phyloP scores from a whole-genome alignment of 2,888 invertebrate species.

The Polia nebulosa region DNA sequence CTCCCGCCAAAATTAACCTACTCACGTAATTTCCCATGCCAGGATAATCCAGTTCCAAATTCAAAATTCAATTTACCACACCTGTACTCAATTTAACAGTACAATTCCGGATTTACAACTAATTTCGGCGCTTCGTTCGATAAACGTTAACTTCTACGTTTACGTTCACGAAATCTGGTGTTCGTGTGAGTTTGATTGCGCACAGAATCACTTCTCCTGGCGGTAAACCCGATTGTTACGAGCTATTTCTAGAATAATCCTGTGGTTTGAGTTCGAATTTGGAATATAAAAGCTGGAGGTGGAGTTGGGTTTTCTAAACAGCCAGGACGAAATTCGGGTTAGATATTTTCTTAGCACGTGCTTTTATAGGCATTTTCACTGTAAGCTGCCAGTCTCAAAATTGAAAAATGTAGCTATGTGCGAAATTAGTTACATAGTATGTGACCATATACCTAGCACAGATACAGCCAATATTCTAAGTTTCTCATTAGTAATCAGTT shows the following conservation, averaged over 20 bases:
- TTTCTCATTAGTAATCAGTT: no score
- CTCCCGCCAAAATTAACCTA: constrained; percentile 10
- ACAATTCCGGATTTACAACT: constrained; percentile 71
- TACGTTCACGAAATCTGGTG: constrained; percentile 66
- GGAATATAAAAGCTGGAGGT: constrained; percentile 30
- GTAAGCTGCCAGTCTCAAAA: background rate
- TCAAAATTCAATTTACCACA: constrained; percentile 63
- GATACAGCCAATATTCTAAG: no score
- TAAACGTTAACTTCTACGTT: constrained; percentile 75
- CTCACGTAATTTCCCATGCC: constrained; percentile 47
- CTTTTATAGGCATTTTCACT: background rate
- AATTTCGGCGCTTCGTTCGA: constrained; percentile 74
- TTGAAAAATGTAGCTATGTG: background rate
- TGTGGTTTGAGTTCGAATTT: constrained; percentile 59
- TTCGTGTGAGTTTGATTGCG: constrained; percentile 69
- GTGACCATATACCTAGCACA: no score
- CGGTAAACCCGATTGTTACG: constrained; percentile 75
- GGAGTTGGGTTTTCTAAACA: background rate
- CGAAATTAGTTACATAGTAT: no score
- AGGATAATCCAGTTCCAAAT: constrained; percentile 49
- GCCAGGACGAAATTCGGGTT: background rate
- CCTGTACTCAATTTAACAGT: constrained; percentile 65
- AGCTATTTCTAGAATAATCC: constrained; percentile 65
- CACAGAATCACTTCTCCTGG: constrained; percentile 71
- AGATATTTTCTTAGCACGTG: background rate